Evolutionary conservation across 2,888 invertebrate species (phyloP), one percentile per base, ranked within the genome.

Genomic region (Dyspetes luteomarginatus): DNA sequence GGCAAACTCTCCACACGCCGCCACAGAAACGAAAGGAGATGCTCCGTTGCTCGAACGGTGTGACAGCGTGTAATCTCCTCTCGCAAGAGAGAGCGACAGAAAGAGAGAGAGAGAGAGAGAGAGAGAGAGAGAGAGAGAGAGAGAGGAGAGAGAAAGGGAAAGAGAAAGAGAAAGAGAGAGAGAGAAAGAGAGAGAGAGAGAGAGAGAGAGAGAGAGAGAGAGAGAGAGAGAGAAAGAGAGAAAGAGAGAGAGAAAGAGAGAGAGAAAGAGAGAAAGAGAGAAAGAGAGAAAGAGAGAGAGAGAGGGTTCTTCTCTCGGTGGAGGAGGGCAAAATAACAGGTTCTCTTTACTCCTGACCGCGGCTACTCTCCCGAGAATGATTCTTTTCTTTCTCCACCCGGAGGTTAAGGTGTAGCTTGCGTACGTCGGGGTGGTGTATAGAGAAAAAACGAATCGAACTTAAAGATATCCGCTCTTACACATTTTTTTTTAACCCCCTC

Each of bases 21-120:
- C 41, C 64, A 45, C 68, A 71, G 56, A 71, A 62, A 77, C 75
- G 64, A 79, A 83, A 83, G 75, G 80, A 75, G 79, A 81, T 76
- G 73, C 81, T 83, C 77, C 81, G 73, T 58, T 65, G 81, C 69
- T 77, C 77, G 82, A 87, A 87, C 88, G 86, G 85, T 88, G 89
- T 90, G 91, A 91, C 91, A 91, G 90, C 91, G 89, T 91, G 90
- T 90, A 91, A 91, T 91, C 91, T 91, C 87, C 85, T 81, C 85
- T 83, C 84, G 56, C 56, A 79, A 81, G 74, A 80, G 30, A 62
- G 81, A 82, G 73, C 78, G 71, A 82, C 50, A 19, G 19, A 4
- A 19, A 24, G n/a, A 68, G 55, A 41, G n/a, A 62, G 17, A 69
- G 52, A 30, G 17, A 45, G 41, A 45, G 60, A 68, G 56, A 58